A percentile compares a stretch with the other conserved stretches of the same genome.
These are phyloP conservation scores for Tryphoninae sp. DNA, from an alignment of 2,888 invertebrate genomes.

Conservation along the genomic window DNA sequence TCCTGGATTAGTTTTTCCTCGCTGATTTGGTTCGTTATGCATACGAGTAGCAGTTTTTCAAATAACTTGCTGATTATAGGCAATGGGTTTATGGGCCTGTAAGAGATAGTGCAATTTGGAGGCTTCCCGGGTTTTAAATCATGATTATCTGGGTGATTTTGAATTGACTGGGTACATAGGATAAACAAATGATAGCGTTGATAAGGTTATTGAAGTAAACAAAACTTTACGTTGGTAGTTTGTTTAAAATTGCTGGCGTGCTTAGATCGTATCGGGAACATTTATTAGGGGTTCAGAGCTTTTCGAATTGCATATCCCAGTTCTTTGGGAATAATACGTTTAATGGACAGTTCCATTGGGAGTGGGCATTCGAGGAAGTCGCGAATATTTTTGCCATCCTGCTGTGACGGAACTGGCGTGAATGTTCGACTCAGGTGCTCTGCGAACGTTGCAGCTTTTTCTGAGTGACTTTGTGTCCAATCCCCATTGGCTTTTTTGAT, in stretches of 20 bases:
- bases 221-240: conserved; percentile 64
- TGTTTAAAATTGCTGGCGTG: conserved; percentile 64
- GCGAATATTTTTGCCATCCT: background rate
- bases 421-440: conserved; percentile 44
- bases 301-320: background rate
- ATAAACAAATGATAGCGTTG: conserved; percentile 62
- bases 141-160: conserved; percentile 37
- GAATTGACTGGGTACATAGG: conserved; percentile 67
- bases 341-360: conserved; percentile 6
- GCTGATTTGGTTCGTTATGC: conserved; percentile 52
- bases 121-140: conserved; percentile 66
- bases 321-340: background rate
- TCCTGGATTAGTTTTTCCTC: conserved; percentile 53
- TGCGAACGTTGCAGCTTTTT: conserved; percentile 51
- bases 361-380: background rate
- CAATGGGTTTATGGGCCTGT: conserved; percentile 68
- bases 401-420: background rate
- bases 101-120: conserved; percentile 61
- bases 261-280: conserved; percentile 67
- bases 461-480: conserved; percentile 54
- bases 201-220: conserved; percentile 77
- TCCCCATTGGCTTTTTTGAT: conserved; percentile 9
- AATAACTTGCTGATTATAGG: conserved; percentile 57
- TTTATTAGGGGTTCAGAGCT: conserved; percentile 44
- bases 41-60: conserved; percentile 66